Evolutionary conservation across 2,113 vertebrate species (phyloP), one percentile per base, ranked within the genome.

Genomic region (Alethe castanea): DNA sequence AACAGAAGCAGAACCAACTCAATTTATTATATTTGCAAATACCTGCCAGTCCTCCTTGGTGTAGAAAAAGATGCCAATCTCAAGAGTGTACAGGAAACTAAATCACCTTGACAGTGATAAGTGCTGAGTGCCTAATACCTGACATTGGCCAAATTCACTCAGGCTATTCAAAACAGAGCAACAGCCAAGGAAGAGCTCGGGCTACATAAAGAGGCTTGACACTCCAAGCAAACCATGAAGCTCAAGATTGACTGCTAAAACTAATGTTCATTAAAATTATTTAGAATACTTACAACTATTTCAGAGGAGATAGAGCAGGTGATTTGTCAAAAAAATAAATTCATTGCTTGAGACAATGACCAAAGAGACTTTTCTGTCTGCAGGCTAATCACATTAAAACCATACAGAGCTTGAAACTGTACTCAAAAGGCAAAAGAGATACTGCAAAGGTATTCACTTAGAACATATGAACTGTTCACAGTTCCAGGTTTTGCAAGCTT

Each of bases 401-500:
- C 48, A 56, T 2, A 1, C 25, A 78, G 31, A 72, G 38, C 12
- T 11, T 38, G 29, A 80, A 86, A 66, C 16, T 65, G 10, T 44
- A 61, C 36, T 82, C n/a, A 78, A 22, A 86, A 84, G 15, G 26
- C 45, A 81, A 82, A 86, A 81, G 50, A 80, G 18, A 86, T 59
- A 83, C 52, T 77, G 35, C 31, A 59, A 31, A 94, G 40, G 9
- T 53, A 44, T 47, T 66, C 24, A 35, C 48, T 86, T 70, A 35
- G 31, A 91, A 93, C 22, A 23, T 11, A 42, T 5, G 29, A 96
- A 60, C 76, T 4, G 62, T 61, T 56, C 88, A 83, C 36, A 53
- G 67, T 44, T 94, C 59, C 45, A 92, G 53, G 50, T 94, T 92
- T 84, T 84, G 72, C 67, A 79, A 89, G 88, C 47, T 85, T 74